Evolutionary conservation across 2,113 vertebrate species (phyloP).

Genomic region (Otis tarda): DNA sequence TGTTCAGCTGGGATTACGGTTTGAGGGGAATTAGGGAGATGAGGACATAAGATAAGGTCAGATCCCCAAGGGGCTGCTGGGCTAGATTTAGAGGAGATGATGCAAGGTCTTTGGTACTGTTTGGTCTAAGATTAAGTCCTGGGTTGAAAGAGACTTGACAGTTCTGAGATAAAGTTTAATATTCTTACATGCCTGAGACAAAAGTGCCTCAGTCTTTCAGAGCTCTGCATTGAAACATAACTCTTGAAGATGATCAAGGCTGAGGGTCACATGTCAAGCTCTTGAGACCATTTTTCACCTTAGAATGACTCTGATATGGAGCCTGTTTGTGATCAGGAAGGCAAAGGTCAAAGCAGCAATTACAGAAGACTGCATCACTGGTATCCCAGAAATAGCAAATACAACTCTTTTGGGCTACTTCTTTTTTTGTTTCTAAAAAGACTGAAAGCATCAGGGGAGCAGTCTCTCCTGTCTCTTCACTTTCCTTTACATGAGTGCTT

Average conservation of each 20-base stretch:
- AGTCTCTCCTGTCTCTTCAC: not conserved
- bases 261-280: not conserved
- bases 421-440: not conserved
- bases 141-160: not conserved
- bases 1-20: not conserved
- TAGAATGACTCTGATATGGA: not conserved
- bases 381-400: not conserved
- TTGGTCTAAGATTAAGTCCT: not conserved
- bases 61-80: not conserved
- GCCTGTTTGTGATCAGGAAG: not conserved
- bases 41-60: not conserved
- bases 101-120: not conserved
- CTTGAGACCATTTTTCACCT: not conserved
- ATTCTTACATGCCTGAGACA: not conserved
- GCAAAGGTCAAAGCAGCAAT: not conserved
- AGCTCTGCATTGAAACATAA: not conserved
- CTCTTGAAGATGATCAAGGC: not conserved
- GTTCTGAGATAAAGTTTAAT: not conserved
- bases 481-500: not conserved
- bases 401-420: not conserved
- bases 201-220: not conserved
- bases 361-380: not conserved
- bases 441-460: not conserved
- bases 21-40: not conserved
- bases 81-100: not conserved